These are phyloP conservation scores for Chrosomus eos DNA, from an alignment of 2,797 vertebrate genomes.

Conservation along the genomic window DNA sequence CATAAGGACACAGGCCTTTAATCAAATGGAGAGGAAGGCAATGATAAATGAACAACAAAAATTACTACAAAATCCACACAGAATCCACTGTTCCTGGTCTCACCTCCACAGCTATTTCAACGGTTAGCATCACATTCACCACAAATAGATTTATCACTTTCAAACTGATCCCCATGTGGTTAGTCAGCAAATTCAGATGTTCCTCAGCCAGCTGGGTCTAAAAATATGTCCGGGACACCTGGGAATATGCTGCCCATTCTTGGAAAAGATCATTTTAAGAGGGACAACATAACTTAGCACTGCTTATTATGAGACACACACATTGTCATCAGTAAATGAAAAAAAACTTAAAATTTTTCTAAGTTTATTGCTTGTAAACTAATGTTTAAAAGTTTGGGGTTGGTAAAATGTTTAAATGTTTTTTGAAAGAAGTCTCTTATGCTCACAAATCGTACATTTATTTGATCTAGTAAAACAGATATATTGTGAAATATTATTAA, in stretches of 20 bases:
- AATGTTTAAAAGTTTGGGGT: neutral
- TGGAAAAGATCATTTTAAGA: conserved; percentile 32
- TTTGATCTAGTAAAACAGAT: neutral
- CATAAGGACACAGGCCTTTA: neutral
- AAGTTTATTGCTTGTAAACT: neutral
- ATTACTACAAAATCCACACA: conserved; percentile 12
- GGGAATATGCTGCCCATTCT: conserved; percentile 38
- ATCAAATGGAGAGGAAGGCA: neutral
- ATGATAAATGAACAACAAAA: neutral
- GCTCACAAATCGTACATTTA: neutral
- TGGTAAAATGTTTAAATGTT: neutral
- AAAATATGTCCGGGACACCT: conserved; percentile 36
- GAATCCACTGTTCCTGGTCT: neutral
- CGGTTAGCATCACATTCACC: conserved; percentile 2
- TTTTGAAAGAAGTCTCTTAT: neutral
- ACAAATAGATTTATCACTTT: conserved; percentile 42
- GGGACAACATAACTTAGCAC: conserved; percentile 9
- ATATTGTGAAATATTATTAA: neutral
- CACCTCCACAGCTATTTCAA: neutral
- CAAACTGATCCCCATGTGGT: neutral
- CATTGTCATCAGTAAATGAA: neutral
- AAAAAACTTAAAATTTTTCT: neutral
- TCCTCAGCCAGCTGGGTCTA: conserved; percentile 45
- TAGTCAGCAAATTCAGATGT: conserved; percentile 44
- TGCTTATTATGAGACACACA: conserved; percentile 14